Evolutionary conservation across 2,113 vertebrate species (phyloP), one percentile per base, ranked within the genome.

Genomic region (Heterocephalus glaber): DNA sequence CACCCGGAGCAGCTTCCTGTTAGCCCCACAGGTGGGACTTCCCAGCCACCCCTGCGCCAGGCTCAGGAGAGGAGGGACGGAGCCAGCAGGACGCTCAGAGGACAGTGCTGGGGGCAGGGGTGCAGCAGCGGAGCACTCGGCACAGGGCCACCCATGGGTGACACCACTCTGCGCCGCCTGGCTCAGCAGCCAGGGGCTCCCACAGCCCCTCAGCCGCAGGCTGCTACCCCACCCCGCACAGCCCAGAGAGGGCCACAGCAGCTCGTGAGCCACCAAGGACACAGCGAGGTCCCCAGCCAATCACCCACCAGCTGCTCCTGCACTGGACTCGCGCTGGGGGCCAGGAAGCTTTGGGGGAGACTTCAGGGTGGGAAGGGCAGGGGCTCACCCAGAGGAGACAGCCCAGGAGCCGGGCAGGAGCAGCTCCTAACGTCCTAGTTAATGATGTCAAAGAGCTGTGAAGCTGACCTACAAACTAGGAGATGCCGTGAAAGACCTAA

Each of bases 1-100:
- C 33, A 9, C 4, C 12, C 8, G 41, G 6, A 8, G 44, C 24
- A 49, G 54, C 19, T 56, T 35, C 38, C 44, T 4, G n/a, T 26
- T 30, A 38, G n/a, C 12, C n/a, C 33, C 7, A 30, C 9, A 13
- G 1, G 3, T 1, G 20, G 52, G 2, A 4, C 9, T 10, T 30
- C 22, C 22, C 47, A 6, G 47, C 47, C 5, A 49, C 7, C 35
- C 19, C 70, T 35, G 20, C 3, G 2, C 82, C 7, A 9, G 33
- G 28, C 2, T 44, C 49, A 26, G 6, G 47, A 60, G 20, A 58
- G n/a, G 28, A 56, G 28, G 28, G 8, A 4, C 5, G 28, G 24
- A 22, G 0, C 9, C 56, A 61, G 26, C 28, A 11, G 30, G 56
- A 30, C 0, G 38, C 38, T 9, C 17, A n/a, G 30, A 60, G 10